phyloP scores from a whole-genome alignment of 2,888 invertebrate species.

The Lomographa bimaculata region DNA sequence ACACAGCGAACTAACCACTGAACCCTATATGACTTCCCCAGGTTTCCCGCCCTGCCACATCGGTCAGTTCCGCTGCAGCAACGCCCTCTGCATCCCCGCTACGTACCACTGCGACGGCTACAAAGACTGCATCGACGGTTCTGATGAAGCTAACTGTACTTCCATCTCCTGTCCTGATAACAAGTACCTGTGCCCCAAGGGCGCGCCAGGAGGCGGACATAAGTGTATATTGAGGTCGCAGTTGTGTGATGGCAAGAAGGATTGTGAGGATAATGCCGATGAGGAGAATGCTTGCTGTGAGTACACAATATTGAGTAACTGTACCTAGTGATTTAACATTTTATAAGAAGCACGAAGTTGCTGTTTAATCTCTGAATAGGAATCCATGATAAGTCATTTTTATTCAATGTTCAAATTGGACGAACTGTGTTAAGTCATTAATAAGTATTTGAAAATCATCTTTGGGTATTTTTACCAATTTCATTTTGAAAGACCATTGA shows the following conservation, averaged over 20 bases:
- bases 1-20: too few species aligned
- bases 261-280: constrained; percentile 96
- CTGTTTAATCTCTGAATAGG: too few species aligned
- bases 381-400: too few species aligned
- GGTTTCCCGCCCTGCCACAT: constrained; percentile 95
- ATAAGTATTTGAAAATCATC: too few species aligned
- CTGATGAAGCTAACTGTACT: constrained; percentile 94
- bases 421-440: too few species aligned
- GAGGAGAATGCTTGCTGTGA: constrained; percentile 95
- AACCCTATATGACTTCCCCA: constrained; percentile 65
- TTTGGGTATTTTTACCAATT: too few species aligned
- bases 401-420: too few species aligned
- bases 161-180: constrained; percentile 94
- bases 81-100: constrained; percentile 95
- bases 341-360: not conserved
- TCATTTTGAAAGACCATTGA: too few species aligned
- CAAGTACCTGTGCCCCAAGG: constrained; percentile 93
- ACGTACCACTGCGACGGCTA: constrained; percentile 94
- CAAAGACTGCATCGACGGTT: constrained; percentile 95
- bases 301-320: constrained; percentile 55
- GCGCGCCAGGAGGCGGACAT: constrained; percentile 87
- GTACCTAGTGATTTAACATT: not conserved
- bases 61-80: constrained; percentile 96
- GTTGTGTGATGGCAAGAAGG: constrained; percentile 94
- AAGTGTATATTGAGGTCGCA: constrained; percentile 95